These are phyloP conservation scores for Plotosus lineatus DNA, from an alignment of 2,113 vertebrate genomes.

Conservation along the genomic window DNA sequence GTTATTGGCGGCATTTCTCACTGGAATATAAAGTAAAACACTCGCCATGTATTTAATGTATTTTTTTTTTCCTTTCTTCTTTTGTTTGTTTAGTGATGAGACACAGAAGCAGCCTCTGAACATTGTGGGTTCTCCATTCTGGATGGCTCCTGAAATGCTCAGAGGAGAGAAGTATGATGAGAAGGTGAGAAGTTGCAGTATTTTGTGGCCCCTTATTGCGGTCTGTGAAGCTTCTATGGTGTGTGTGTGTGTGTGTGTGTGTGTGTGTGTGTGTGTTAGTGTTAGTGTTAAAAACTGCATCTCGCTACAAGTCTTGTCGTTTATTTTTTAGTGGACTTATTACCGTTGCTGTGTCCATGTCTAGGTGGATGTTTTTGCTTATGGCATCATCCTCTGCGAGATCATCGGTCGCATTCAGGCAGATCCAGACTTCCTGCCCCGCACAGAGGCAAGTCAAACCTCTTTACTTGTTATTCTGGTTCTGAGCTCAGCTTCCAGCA, in stretches of 20 bases:
- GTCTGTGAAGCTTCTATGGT: background rate
- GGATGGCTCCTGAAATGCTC: conserved; percentile 96
- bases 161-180: conserved; percentile 89
- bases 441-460: conserved; percentile 79
- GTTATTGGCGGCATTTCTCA: background rate
- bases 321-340: background rate
- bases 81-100: conserved; percentile 73
- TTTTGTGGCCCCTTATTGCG: background rate
- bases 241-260: too few relatives aligned
- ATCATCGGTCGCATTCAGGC: conserved; percentile 90
- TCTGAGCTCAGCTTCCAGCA: conserved; percentile 5
- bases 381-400: conserved; percentile 92
- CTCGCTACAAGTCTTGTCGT: background rate
- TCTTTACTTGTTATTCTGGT: background rate
- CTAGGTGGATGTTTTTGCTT: conserved; percentile 85
- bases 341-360: background rate
- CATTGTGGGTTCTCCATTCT: conserved; percentile 93
- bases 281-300: background rate
- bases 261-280: too few relatives aligned
- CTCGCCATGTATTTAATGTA: background rate
- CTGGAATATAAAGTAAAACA: background rate
- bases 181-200: conserved; percentile 75
- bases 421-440: conserved; percentile 90
- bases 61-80: background rate
- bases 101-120: conserved; percentile 81